A percentile compares a stretch with the other conserved stretches of the same genome.
Conservation (phyloP, 2,797 vertebrate genomes). For the Propithecus deckenii region DNA sequence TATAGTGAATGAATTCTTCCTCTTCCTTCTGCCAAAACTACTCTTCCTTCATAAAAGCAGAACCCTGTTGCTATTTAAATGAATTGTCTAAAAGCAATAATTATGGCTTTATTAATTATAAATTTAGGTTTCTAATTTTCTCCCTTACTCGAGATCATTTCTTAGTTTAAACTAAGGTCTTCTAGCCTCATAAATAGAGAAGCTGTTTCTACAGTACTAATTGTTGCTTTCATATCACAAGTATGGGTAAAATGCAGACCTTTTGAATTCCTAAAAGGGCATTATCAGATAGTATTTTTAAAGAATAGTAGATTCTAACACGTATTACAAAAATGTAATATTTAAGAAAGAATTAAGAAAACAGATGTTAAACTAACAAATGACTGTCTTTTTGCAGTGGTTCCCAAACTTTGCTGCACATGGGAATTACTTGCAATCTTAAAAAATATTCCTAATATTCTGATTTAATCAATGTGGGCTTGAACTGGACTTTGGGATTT, state of each 20-base stretch:
- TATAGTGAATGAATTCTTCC: slow-evolving; percentile 63
- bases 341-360: background rate
- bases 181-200: background rate
- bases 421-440: background rate
- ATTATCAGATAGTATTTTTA: background rate
- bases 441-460: background rate
- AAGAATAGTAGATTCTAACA: background rate
- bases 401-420: background rate
- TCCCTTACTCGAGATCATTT: background rate
- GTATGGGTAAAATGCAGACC: background rate
- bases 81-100: background rate
- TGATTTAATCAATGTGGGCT: background rate
- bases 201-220: background rate
- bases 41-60: background rate
- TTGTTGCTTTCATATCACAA: background rate
- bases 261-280: background rate
- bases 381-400: background rate
- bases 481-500: background rate
- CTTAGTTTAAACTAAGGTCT: slow-evolving; percentile 7
- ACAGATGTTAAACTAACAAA: background rate
- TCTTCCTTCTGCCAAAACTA: background rate
- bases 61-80: background rate
- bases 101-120: background rate
- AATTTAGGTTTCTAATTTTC: background rate
- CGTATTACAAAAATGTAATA: background rate